Evolutionary conservation across 2,113 vertebrate species (phyloP).

Genomic region (Sitta europaea): DNA sequence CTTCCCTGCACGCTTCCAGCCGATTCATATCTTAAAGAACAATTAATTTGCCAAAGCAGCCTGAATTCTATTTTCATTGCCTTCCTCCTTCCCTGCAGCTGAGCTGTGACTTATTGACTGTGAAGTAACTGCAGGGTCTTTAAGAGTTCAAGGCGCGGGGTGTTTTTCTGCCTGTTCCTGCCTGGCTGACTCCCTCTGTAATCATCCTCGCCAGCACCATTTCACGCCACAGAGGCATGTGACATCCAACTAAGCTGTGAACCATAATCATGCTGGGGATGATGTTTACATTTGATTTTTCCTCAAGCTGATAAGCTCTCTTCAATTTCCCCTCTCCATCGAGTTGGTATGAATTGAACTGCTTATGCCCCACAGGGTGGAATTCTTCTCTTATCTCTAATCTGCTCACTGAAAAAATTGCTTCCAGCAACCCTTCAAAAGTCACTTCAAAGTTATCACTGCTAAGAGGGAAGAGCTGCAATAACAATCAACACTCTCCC

Average conservation of each 20-base stretch:
- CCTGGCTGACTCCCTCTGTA: constrained; percentile 8
- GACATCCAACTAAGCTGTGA: constrained; percentile 23
- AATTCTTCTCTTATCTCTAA: constrained; percentile 48
- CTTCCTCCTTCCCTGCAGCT: constrained; percentile 1
- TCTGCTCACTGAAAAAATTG: background rate
- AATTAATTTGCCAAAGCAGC: constrained; percentile 2
- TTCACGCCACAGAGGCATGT: background rate
- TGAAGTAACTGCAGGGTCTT: constrained; percentile 22
- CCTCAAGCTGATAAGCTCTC: constrained; percentile 47
- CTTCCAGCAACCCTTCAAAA: constrained; percentile 26
- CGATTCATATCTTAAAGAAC: background rate
- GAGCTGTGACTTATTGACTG: constrained; percentile 40
- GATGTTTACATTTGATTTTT: constrained; percentile 50
- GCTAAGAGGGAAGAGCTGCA: background rate
- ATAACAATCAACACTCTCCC: accelerated
- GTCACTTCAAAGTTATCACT: background rate
- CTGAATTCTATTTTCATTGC: constrained; percentile 17
- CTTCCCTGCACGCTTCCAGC: background rate
- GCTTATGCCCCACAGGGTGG: background rate
- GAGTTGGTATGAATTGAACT: background rate
- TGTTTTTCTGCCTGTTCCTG: constrained; percentile 9
- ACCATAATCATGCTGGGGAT: constrained; percentile 3
- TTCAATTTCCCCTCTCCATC: constrained; percentile 26
- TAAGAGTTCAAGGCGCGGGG: background rate
- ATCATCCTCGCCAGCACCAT: background rate